Evolutionary conservation across 2,888 invertebrate species (phyloP).

Genomic region (Lasioglossum pauxillum): DNA sequence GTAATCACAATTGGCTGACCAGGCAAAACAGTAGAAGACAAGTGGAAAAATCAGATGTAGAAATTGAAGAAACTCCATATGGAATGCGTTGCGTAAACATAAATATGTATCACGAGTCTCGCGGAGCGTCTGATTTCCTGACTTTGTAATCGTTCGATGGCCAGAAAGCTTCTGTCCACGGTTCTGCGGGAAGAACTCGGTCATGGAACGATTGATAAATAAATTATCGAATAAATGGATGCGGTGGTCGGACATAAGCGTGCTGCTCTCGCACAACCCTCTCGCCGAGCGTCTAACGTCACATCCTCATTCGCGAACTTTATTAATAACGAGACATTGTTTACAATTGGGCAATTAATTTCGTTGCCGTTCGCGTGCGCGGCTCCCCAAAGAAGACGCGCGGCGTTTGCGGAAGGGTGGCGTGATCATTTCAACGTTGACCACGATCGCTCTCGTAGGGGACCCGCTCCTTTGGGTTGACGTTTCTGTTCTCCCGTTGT

Average conservation of each 20-base stretch:
- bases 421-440: not conserved
- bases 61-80: not conserved
- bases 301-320: slow-evolving; percentile 79
- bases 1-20: no score
- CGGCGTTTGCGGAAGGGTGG: not conserved
- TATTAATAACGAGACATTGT: slow-evolving; percentile 77
- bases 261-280: slow-evolving; percentile 37
- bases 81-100: not conserved
- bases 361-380: slow-evolving; percentile 28
- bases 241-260: not conserved
- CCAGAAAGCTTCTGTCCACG: not conserved
- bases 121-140: not conserved
- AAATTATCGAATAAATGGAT: slow-evolving; percentile 13
- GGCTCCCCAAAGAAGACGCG: slow-evolving; percentile 24
- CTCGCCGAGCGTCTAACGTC: slow-evolving; percentile 68
- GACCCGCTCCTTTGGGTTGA: not conserved
- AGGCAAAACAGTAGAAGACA: no score
- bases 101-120: not conserved
- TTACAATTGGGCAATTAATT: slow-evolving; percentile 70
- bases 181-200: not conserved
- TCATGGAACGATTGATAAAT: not conserved
- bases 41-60: not conserved
- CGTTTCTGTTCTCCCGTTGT: not conserved
- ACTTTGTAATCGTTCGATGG: not conserved
- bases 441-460: not conserved